Percentiles rank a stretch among this genome's conserved stretches.
phyloP scores from a whole-genome alignment of 2,113 vertebrate species.

The Clinocottus analis region DNA sequence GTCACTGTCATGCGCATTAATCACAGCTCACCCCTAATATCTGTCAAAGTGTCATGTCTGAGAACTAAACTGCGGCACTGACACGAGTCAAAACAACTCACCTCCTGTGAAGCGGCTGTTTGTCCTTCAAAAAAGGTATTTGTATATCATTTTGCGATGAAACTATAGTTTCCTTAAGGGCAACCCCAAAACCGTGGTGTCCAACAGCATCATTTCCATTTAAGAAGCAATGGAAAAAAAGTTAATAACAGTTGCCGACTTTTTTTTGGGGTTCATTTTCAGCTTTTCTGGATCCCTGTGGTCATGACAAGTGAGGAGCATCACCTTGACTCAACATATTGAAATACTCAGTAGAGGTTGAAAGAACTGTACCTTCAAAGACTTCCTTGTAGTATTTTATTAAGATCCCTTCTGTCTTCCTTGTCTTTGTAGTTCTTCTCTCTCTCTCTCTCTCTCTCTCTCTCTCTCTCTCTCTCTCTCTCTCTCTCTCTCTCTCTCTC shows the following conservation, averaged over 20 bases:
- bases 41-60: constrained; percentile 48
- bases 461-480: background rate
- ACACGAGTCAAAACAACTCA: constrained; percentile 47
- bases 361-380: constrained; percentile 4
- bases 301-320: constrained; percentile 1
- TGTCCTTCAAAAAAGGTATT: background rate
- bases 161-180: background rate
- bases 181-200: background rate
- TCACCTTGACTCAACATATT: constrained; percentile 13
- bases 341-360: background rate
- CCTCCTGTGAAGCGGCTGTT: constrained; percentile 29
- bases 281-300: constrained; percentile 9
- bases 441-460: background rate
- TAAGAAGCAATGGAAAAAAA: background rate
- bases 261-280: background rate
- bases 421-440: background rate
- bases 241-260: background rate
- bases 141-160: background rate
- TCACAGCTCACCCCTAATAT: constrained; percentile 55
- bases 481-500: background rate
- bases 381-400: background rate
- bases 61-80: constrained; percentile 31
- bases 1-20: constrained; percentile 53
- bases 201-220: background rate
- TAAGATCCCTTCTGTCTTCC: background rate